These are phyloP conservation scores for Reinhardtius hippoglossoides DNA, from an alignment of 2,113 vertebrate species.

Conservation along the genomic window DNA sequence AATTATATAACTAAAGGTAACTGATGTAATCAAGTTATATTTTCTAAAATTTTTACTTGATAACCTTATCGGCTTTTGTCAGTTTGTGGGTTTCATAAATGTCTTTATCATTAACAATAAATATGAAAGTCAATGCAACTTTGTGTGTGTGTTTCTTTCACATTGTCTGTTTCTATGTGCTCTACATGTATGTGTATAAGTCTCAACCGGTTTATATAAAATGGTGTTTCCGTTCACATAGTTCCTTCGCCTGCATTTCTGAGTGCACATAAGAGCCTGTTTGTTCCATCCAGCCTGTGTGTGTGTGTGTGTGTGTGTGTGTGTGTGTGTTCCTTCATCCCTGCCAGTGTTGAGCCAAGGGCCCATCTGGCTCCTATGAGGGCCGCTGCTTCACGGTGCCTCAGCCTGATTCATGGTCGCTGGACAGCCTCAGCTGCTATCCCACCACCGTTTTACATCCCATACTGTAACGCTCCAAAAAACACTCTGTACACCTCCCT, in stretches of 20 bases:
- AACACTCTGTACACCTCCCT: conserved; percentile 50
- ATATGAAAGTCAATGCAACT: background rate
- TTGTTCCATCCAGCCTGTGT: conserved; percentile 50
- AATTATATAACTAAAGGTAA: too few relatives aligned
- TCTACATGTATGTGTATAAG: background rate
- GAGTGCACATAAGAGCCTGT: conserved; percentile 30
- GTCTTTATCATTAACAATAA: background rate
- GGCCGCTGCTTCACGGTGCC: conserved; percentile 75
- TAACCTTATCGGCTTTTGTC: background rate
- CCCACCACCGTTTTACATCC: conserved; percentile 68
- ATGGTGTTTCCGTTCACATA: background rate
- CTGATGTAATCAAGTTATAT: too few relatives aligned
- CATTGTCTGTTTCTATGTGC: background rate
- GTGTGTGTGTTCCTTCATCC: conserved; percentile 50
- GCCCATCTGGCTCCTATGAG: conserved; percentile 80
- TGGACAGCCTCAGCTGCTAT: conserved; percentile 78
- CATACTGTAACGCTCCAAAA: conserved; percentile 50
- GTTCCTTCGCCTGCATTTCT: background rate
- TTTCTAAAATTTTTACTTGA: too few relatives aligned
- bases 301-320: conserved; percentile 32
- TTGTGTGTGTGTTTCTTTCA: background rate
- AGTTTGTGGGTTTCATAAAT: background rate
- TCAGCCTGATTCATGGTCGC: conserved; percentile 78
- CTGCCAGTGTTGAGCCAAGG: conserved; percentile 49
- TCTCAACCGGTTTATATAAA: background rate